A percentile compares a stretch with the other conserved stretches of the same genome.
Conservation (phyloP, 2,888 invertebrate species). For the Athalia rosae region DNA sequence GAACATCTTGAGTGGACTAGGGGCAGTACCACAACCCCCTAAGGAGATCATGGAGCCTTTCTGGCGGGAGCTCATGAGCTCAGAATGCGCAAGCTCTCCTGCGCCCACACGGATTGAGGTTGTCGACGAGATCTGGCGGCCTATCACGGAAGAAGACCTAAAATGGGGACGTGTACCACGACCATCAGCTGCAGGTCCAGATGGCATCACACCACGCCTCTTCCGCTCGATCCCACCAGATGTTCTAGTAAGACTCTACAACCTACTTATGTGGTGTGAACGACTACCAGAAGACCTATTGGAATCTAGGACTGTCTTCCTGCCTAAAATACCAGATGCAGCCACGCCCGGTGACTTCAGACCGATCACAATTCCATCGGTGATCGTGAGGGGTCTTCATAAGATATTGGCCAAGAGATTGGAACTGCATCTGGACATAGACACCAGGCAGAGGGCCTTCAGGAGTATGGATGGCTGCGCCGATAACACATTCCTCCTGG, state of each 20-base stretch:
- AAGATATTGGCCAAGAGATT: slow-evolving; percentile 51
- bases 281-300: slow-evolving; percentile 47
- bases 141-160: slow-evolving; percentile 44
- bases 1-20: slow-evolving; percentile 44
- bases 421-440: neutral
- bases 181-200: slow-evolving; percentile 51
- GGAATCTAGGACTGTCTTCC: slow-evolving; percentile 49
- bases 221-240: slow-evolving; percentile 41
- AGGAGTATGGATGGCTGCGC: slow-evolving; percentile 50
- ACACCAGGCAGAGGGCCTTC: slow-evolving; percentile 54
- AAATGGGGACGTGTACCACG: slow-evolving; percentile 23
- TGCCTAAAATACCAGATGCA: slow-evolving; percentile 52
- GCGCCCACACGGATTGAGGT: neutral
- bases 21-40: neutral
- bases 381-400: slow-evolving; percentile 47
- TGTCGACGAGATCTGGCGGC: slow-evolving; percentile 29
- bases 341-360: slow-evolving; percentile 50
- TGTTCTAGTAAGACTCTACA: slow-evolving; percentile 48
- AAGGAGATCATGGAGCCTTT: slow-evolving; percentile 33
- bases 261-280: slow-evolving; percentile 50
- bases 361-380: slow-evolving; percentile 53
- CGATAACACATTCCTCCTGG: slow-evolving; percentile 50
- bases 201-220: slow-evolving; percentile 47
- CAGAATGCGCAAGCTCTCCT: slow-evolving; percentile 21
- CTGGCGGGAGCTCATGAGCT: slow-evolving; percentile 47